A percentile compares a stretch with the other conserved stretches of the same genome.
phyloP scores from a whole-genome alignment of 64 coral and sea anemone species.

The Porites lutea region DNA sequence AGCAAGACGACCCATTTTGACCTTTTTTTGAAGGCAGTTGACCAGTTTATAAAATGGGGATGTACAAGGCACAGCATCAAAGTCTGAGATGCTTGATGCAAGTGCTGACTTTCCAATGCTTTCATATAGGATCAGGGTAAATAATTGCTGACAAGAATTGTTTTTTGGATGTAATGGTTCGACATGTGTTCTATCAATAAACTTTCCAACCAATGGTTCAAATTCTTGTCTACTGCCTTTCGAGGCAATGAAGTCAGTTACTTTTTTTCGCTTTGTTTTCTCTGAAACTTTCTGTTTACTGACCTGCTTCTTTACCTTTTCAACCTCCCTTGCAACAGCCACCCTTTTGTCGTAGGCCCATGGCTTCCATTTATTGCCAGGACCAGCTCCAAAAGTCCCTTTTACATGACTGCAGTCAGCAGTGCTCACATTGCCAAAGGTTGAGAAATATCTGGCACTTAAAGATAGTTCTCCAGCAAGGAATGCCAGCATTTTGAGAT shows the following conservation, averaged over 20 bases:
- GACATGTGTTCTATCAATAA: constrained; percentile 35
- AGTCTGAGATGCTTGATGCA: constrained; percentile 39
- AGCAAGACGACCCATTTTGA: constrained; percentile 35
- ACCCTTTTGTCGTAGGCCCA: constrained; percentile 78
- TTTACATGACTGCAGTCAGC: constrained; percentile 38
- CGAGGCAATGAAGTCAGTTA: constrained; percentile 27
- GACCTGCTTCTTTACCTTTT: constrained; percentile 52
- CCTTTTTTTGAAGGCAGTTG: constrained; percentile 43
- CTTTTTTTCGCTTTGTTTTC: constrained; percentile 58
- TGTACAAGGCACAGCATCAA: constrained; percentile 62
- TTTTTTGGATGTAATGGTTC: constrained; percentile 68
- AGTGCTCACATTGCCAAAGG: constrained; percentile 68
- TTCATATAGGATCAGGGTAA: constrained; percentile 52
- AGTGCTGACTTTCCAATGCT: constrained; percentile 61
- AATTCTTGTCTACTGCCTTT: constrained; percentile 66
- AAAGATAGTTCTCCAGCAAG: constrained; percentile 67
- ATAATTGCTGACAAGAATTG: constrained; percentile 65
- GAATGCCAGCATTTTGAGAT: constrained; percentile 72
- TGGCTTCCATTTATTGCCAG: constrained; percentile 28
- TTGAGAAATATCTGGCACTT: constrained; percentile 66
- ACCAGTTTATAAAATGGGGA: constrained; percentile 71
- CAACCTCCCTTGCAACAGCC: constrained; percentile 58
- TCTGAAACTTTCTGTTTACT: constrained; percentile 44
- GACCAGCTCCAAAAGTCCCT: constrained; percentile 64
- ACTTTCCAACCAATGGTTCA: constrained; percentile 13